Base-by-base conservation (phyloP, 2,797 vertebrate species). In the Ctenopoma multispine region DNA sequence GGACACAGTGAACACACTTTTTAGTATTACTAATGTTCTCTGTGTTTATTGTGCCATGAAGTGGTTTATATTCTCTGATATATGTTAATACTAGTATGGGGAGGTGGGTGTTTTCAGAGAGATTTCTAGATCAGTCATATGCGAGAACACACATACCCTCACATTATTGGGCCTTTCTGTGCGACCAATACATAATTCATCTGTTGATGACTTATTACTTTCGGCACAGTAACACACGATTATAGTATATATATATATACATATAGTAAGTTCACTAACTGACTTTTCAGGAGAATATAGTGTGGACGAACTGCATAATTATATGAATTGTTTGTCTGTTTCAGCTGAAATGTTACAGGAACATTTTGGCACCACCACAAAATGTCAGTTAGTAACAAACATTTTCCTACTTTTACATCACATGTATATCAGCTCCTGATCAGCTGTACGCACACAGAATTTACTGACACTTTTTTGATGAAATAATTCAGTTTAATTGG, bases 401-500 rank as follows among this genome's bases (percentile, higher is more conserved):
- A 11, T 15, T 7, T 27, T 4, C 64, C 4, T 9, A 41, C 51
- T 43, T 21, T 8, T 29, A 47, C 34, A 4, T 48, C 56, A 75
- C 23, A 54, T 8, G 12, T 17, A 31, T 46, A 21, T 64, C 24
- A n/a, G 14, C 29, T 55, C 41, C 24, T 8, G 3, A 14, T 59
- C 50, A 69, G 47, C n/a, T 18, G 1, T 27, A n/a, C 11, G 65
- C 20, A 74, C 40, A 72, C 4, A 48, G 23, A n/a, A 50, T 55
- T 21, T 7, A 15, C 12, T 9, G 53, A 83, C 21, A 48, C 29
- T 36, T 73, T 62, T 72, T 75, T 65, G 59, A 46, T 55, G 75
- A 77, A 73, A 84, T 31, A 71, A 61, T 66, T 77, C n/a, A 43
- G 43, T 86, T 88, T 83, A 85, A 82, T 84, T 77, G 43, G 43